Evolutionary conservation across 2,797 vertebrate species (phyloP), one percentile per base, ranked within the genome.

Genomic region (Buphagus erythrorhynchus): DNA sequence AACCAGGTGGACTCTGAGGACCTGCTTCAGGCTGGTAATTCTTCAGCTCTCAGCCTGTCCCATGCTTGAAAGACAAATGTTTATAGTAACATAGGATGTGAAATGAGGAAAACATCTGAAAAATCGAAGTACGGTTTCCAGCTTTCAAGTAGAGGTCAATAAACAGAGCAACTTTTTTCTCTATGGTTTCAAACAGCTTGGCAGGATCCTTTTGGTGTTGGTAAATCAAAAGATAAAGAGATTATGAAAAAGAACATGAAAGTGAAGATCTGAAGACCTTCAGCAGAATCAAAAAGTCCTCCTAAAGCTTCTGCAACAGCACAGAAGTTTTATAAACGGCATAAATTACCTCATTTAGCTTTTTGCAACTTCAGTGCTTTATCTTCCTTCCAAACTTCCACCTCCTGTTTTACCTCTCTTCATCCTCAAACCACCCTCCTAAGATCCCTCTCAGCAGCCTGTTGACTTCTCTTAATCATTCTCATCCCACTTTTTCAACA

Each of bases 181-280:
- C 62, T 33, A 4, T 7, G 35, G 31, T 33, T 83, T 59, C 72
- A 86, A 63, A 73, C n/a, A 73, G 59, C 68, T 71, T 72, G 45
- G 45, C 31, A 49, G 46, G 35, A 93, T 68, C 40, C 65, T 89
- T 74, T 38, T 63, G 58, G 81, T 51, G 78, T 33, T 73, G 83
- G 24, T 16, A n/a, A 42, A 90, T 51, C 78, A 57, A 82, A 88
- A 85, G 79, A 83, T 78, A 42, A 87, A 76, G 82, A 76, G 78
- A 75, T 85, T 73, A 79, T 28, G 75, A 48, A 79, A 90, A 91
- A 67, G 48, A 59, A 91, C 61, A 93, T 82, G n/a, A 93, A 94
- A 94, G 82, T 17, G 65, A 86, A 76, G 82, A 93, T 75, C 78
- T 94, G 75, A 91, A 73, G 68, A 71, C 72, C 61, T 76, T 33